Evolutionary conservation across 1,140 invertebrate genomes (phyloP), one percentile per base, ranked within the genome.

Genomic region (Trichonephila clavata): DNA sequence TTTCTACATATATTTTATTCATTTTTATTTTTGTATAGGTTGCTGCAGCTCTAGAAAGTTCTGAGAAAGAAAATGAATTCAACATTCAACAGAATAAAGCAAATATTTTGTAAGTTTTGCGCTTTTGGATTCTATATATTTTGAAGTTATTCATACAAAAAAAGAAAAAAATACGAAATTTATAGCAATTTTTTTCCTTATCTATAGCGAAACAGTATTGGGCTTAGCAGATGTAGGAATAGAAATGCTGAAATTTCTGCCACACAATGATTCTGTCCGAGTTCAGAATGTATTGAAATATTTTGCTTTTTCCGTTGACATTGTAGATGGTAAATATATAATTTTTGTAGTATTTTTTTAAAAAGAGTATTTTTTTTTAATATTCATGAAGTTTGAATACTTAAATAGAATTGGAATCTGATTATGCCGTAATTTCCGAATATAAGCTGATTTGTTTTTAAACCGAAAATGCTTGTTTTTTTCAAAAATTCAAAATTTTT

Each of bases 251-350:
- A 80, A 68, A 63, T 57, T 92, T 50, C 10, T 92, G 32, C 90
- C 90, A 0, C 21, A 63, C 14, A 65, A 92, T 24, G 81, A 27
- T 2, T 61, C 80, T 27, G 5, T 20, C 18, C 90, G 63, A 27
- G 39, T 27, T 27, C 59, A 92, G 6, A 84, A 14, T 57, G 57
- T 20, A 0, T n/a, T 84, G 8, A 63, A 84, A 7, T 92, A 92
- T 57, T 84, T 92, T 50, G 21, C 77, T n/a, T 32, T 84, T 65
- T 39, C 84, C 4, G 61, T 84, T 16, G 90, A 92, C 14, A 21
- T 92, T 10, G 90, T 39, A 50, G 60, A 92, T 27, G 81, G 90
- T 92, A 84, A 84, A 59, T 27, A 81, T 43, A 61, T 13, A 8
- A 60, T 63, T 32, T 57, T 83, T n/a, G 14, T 57, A 57, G 50